These are phyloP conservation scores for Phania funesta DNA, from an alignment of 2,888 invertebrate genomes.

Conservation along the genomic window DNA sequence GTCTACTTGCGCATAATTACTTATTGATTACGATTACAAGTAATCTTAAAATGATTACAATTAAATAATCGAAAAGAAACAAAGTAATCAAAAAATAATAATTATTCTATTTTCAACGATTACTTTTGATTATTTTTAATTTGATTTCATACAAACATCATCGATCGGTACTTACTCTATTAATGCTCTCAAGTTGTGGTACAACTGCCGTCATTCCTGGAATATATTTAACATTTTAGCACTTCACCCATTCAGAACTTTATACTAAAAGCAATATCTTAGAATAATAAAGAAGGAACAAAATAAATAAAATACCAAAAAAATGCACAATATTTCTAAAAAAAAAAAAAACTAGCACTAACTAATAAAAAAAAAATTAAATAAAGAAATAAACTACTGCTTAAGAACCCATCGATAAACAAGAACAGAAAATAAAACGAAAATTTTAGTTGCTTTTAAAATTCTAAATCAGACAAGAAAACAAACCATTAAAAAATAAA, in stretches of 20 bases:
- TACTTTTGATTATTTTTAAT: no score
- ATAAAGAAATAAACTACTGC: constrained; percentile 53
- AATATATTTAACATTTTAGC: no score
- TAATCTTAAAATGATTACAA: no score
- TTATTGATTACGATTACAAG: no score
- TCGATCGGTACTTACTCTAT: no score
- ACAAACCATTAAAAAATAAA: constrained; percentile 20
- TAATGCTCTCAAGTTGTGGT: no score
- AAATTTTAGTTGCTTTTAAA: constrained; percentile 58
- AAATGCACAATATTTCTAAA: constrained; percentile 64
- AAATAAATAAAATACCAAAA: constrained; percentile 29
- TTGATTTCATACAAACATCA: no score
- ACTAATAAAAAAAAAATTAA: constrained; percentile 16
- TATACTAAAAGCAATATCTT: constrained; percentile 60
- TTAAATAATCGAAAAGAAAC: no score
- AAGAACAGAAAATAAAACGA: constrained; percentile 21
- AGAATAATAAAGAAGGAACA: constrained; percentile 24
- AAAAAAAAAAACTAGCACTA: constrained; percentile 53
- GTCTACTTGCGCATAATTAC: no score
- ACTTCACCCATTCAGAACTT: constrained; percentile 42
- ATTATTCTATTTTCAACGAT: no score
- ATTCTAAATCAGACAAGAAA: constrained; percentile 1
- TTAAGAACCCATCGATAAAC: constrained; percentile 57
- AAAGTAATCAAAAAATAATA: no score
- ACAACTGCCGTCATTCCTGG: no score